Conservation (phyloP, 2,888 invertebrate genomes). For the Balanococcus diminutus region DNA sequence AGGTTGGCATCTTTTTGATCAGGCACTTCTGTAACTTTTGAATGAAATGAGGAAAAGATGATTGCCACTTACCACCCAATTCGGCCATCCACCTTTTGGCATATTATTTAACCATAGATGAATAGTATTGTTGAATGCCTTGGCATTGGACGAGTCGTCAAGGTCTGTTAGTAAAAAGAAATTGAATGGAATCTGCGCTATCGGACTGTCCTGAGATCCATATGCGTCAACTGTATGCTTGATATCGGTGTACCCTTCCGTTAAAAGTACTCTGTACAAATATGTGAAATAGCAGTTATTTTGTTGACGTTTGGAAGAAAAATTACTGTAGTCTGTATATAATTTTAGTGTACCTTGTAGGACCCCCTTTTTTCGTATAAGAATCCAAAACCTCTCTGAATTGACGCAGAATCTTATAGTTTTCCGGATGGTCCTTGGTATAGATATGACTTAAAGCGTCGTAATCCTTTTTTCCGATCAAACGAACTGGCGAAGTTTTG, state of each 20-base stretch:
- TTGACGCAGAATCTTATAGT: constrained; percentile 65
- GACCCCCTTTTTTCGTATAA: constrained; percentile 63
- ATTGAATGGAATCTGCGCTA: constrained; percentile 72
- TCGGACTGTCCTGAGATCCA: constrained; percentile 63
- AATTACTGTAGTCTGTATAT: background rate
- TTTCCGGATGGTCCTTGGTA: constrained; percentile 68
- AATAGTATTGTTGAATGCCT: constrained; percentile 65
- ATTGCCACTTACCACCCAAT: constrained; percentile 74
- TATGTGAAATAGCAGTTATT: no score
- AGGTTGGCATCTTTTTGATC: background rate
- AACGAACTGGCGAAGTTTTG: background rate
- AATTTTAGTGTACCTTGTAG: constrained; percentile 62
- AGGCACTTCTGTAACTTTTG: background rate
- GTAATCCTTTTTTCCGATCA: constrained; percentile 57
- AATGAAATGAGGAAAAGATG: background rate
- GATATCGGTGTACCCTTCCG: constrained; percentile 69
- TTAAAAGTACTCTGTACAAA: constrained; percentile 65
- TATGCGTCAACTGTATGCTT: constrained; percentile 69
- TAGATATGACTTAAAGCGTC: constrained; percentile 68
- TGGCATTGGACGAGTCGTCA: constrained; percentile 63
- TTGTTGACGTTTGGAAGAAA: no score
- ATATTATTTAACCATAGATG: constrained; percentile 68
- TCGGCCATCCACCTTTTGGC: constrained; percentile 67
- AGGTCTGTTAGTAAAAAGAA: constrained; percentile 68
- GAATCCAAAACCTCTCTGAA: constrained; percentile 68